Evolutionary conservation across 2,797 vertebrate species (phyloP).

Genomic region (Acanthopagrus latus): DNA sequence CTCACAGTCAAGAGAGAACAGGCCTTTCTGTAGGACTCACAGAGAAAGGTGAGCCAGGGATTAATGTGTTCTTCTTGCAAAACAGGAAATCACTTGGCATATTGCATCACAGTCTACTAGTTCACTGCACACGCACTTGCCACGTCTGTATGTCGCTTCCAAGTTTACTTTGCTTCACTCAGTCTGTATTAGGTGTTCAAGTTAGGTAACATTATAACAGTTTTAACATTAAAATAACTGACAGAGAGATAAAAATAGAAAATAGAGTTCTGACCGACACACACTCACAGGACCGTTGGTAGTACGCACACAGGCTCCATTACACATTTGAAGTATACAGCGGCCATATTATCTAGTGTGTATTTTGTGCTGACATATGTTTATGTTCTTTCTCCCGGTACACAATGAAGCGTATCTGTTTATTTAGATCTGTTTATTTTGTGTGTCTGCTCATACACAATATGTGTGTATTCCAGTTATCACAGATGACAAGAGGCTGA

Average conservation of each 20-base stretch:
- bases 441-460: not conserved
- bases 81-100: constrained; percentile 53
- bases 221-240: not conserved
- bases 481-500: constrained; percentile 38
- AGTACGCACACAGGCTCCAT: not conserved
- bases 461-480: constrained; percentile 5
- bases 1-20: not conserved
- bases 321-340: not conserved
- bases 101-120: constrained; percentile 13
- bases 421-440: not conserved
- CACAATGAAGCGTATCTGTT: too few relatives aligned
- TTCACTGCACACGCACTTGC: constrained; percentile 32
- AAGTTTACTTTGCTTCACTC: constrained; percentile 19
- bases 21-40: constrained; percentile 11
- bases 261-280: not conserved
- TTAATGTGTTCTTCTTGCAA: constrained; percentile 27
- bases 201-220: not conserved
- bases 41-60: constrained; percentile 65
- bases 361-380: not conserved
- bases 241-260: not conserved
- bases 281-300: not conserved
- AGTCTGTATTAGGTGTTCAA: not conserved
- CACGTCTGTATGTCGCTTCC: constrained; percentile 2
- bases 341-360: not conserved
- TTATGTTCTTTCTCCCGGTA: not conserved